Evolutionary conservation across 2,888 invertebrate genomes (phyloP).

Genomic region (Theodoxus fluviatilis): DNA sequence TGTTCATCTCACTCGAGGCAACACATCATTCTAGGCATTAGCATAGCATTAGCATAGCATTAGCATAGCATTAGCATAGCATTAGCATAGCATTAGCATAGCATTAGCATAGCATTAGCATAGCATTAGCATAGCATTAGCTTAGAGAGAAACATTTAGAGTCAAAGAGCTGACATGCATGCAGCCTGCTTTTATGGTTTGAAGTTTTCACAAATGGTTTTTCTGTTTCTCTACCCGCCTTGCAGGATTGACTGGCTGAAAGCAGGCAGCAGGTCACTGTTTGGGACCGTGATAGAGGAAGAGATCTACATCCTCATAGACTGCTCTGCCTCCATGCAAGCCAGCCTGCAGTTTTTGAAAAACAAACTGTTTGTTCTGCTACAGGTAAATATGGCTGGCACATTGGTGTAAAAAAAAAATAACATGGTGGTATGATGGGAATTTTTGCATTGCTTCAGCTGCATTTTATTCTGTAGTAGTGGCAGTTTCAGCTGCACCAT

Average conservation of each 20-base stretch:
- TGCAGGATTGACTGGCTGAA: slow-evolving; percentile 64
- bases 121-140: too few species aligned
- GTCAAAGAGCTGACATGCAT: not conserved
- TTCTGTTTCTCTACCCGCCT: too few species aligned
- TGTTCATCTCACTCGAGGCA: too few species aligned
- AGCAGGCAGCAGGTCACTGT: slow-evolving; percentile 64
- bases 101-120: too few species aligned
- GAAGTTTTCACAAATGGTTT: not conserved
- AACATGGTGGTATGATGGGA: too few species aligned
- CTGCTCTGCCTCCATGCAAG: slow-evolving; percentile 64
- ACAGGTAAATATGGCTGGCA: slow-evolving; percentile 49
- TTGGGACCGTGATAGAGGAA: slow-evolving; percentile 65
- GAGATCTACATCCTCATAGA: slow-evolving; percentile 64
- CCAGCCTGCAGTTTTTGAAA: slow-evolving; percentile 63
- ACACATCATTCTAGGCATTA: too few species aligned
- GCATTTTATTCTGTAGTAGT: too few species aligned
- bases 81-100: too few species aligned
- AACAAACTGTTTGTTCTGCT: slow-evolving; percentile 63
- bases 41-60: too few species aligned
- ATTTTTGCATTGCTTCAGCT: too few species aligned
- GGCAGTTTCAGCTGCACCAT: too few species aligned
- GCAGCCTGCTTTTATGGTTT: not conserved
- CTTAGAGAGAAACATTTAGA: not conserved
- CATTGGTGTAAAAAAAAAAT: not conserved
- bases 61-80: too few species aligned